phyloP scores from a whole-genome alignment of 1,140 invertebrate species.

The Drosophila nigrodunni region DNA sequence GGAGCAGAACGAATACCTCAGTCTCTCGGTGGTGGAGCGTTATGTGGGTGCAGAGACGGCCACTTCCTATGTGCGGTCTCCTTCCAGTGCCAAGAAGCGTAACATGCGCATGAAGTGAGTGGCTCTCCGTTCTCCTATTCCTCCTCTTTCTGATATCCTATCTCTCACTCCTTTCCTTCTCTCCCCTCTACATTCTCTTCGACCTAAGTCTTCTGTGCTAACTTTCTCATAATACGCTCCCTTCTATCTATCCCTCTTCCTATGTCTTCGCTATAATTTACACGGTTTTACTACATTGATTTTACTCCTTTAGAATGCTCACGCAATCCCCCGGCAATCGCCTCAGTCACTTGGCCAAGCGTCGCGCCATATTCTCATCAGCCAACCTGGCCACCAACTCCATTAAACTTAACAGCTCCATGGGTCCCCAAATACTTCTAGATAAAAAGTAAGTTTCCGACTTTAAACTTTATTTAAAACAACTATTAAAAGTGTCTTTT shows the following conservation, averaged over 20 bases:
- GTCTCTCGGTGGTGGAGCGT: slow-evolving; percentile 86
- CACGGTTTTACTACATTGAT: no score
- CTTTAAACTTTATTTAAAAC: neutral
- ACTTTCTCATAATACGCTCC: no score
- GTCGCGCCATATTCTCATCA: slow-evolving; percentile 88
- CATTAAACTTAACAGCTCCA: slow-evolving; percentile 70
- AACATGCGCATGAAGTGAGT: slow-evolving; percentile 84
- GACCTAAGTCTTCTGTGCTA: no score
- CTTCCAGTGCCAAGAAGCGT: slow-evolving; percentile 86
- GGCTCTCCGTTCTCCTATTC: neutral
- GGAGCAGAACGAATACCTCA: slow-evolving; percentile 88
- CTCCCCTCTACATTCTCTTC: no score
- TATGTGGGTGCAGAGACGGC: slow-evolving; percentile 88
- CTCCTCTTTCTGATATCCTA: no score
- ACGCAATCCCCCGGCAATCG: slow-evolving; percentile 88
- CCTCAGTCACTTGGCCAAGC: slow-evolving; percentile 87
- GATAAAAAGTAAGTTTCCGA: slow-evolving; percentile 74
- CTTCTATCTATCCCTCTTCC: no score
- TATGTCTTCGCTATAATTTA: no score
- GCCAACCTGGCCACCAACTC: slow-evolving; percentile 80
- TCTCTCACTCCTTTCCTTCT: no score
- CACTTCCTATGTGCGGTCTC: slow-evolving; percentile 87
- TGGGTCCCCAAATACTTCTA: slow-evolving; percentile 78
- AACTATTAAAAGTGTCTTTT: neutral
- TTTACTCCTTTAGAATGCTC: slow-evolving; percentile 74